Evolutionary conservation across 2,797 vertebrate species (phyloP).

Genomic region (Carduelis carduelis): DNA sequence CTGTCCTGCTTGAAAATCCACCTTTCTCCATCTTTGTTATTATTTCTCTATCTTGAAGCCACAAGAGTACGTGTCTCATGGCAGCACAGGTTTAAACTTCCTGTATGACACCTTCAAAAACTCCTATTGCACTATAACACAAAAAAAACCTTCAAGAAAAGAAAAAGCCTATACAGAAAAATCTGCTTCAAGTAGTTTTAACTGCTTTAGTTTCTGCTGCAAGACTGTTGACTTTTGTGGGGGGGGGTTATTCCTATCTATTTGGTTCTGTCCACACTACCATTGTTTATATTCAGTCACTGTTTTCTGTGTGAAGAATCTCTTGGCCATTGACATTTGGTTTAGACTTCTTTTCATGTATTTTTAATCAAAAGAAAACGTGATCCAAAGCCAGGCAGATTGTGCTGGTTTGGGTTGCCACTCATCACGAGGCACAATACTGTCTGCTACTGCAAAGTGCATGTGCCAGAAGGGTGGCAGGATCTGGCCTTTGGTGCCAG

Average conservation of each 20-base stretch:
- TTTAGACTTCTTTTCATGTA: neutral
- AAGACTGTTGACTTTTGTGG: neutral
- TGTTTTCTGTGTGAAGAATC: neutral
- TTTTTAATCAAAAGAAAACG: neutral
- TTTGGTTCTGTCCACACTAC: neutral
- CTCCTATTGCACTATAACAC: neutral
- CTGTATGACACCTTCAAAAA: neutral
- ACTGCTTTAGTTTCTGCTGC: neutral
- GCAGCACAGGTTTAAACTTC: neutral
- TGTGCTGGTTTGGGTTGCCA: neutral
- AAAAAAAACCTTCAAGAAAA: neutral
- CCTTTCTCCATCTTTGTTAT: neutral
- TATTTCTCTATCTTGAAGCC: neutral
- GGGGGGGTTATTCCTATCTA: neutral
- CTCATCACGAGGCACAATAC: neutral
- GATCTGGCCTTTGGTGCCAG: neutral
- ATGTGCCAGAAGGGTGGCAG: neutral
- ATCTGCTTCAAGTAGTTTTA: neutral
- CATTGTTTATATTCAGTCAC: neutral
- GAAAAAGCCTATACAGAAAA: neutral
- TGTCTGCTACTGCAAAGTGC: neutral
- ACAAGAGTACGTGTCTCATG: neutral
- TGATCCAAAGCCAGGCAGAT: neutral
- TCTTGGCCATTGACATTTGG: neutral
- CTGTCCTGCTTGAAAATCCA: neutral